These are phyloP conservation scores for Hemiprocne comata DNA, from an alignment of 2,113 vertebrate genomes.

Conservation along the genomic window DNA sequence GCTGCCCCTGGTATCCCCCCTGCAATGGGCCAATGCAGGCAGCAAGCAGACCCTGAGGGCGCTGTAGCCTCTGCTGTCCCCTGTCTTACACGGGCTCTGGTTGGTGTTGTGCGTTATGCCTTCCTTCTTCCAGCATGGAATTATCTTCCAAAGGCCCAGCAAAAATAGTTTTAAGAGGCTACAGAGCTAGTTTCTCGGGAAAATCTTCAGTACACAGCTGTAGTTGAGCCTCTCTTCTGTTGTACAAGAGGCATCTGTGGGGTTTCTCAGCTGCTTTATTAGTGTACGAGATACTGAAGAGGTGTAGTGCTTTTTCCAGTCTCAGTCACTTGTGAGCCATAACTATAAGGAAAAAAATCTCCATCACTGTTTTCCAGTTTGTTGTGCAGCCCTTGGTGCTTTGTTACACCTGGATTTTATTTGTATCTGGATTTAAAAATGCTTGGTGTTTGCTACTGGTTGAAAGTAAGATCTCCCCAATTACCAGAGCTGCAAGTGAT, in stretches of 20 bases:
- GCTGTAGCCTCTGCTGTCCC: fast-evolving
- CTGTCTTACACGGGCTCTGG: background rate
- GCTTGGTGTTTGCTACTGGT: background rate
- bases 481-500: background rate
- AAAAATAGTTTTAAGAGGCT: background rate
- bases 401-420: background rate
- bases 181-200: background rate
- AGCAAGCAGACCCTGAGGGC: background rate
- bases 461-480: background rate
- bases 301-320: background rate
- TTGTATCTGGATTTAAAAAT: background rate
- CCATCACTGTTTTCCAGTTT: background rate
- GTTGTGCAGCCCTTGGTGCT: background rate
- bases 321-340: background rate
- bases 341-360: background rate
- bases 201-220: background rate
- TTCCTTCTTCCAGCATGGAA: background rate
- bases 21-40: fast-evolving
- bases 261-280: background rate
- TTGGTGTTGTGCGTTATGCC: background rate
- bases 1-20: background rate
- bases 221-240: background rate
- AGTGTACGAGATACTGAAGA: background rate
- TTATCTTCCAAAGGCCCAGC: background rate
- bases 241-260: background rate